phyloP scores from a whole-genome alignment of 2,888 invertebrate genomes.

The Lepas anatifera region DNA sequence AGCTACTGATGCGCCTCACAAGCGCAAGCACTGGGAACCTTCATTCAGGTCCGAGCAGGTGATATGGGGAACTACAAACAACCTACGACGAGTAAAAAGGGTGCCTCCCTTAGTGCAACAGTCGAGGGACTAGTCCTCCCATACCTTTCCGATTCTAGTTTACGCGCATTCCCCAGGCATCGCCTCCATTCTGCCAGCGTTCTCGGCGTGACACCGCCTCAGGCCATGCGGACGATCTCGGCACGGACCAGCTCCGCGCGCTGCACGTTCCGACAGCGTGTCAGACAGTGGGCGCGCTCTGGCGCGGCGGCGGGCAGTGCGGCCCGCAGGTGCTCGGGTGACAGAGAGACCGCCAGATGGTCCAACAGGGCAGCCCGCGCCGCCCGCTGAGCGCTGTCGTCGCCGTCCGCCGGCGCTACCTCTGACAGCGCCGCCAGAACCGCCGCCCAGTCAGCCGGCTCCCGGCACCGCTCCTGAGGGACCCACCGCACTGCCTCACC shows the following conservation, averaged over 20 bases:
- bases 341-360: neutral
- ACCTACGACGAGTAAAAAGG: no score
- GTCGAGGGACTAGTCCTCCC: no score
- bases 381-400: neutral
- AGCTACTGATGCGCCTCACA: no score
- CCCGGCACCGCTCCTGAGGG: neutral
- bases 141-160: no score
- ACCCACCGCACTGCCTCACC: no score
- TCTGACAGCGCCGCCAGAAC: neutral
- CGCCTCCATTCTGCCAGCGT: no score
- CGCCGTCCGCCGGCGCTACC: neutral
- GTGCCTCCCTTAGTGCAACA: no score
- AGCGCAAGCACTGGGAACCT: no score
- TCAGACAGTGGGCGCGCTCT: neutral
- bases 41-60: no score
- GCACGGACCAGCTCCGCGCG: neutral
- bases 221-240: slow-evolving; percentile 1
- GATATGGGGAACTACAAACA: no score
- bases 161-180: no score
- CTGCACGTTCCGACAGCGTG: neutral
- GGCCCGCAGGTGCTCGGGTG: neutral
- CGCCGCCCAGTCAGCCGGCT: neutral
- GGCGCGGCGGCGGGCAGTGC: neutral
- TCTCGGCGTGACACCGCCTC: neutral
- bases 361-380: neutral